A percentile compares a stretch with the other conserved stretches of the same genome.
Conservation (phyloP, 2,888 invertebrate species). For the Andrena hattorfiana region DNA sequence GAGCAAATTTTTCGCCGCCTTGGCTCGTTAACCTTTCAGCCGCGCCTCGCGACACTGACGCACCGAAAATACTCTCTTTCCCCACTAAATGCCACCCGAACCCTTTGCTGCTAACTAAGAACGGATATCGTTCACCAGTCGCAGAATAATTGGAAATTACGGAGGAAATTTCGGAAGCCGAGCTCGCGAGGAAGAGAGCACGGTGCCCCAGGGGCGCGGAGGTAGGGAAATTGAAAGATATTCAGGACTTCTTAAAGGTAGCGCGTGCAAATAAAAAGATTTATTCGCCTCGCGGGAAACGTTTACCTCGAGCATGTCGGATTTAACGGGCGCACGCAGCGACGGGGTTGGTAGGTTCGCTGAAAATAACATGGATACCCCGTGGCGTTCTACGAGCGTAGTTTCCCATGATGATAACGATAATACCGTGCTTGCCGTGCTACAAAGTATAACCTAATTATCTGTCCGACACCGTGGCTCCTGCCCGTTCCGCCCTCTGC, state of each 20-base stretch:
- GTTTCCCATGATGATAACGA: slow-evolving; percentile 71
- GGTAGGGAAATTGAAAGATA: slow-evolving; percentile 23
- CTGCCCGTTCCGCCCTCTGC: slow-evolving; percentile 50
- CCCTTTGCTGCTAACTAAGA: background rate
- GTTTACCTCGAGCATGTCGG: slow-evolving; percentile 7
- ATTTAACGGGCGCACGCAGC: slow-evolving; percentile 17
- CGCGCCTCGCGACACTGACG: background rate
- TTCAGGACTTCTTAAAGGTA: slow-evolving; percentile 28
- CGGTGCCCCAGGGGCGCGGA: background rate
- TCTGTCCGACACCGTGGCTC: slow-evolving; percentile 67
- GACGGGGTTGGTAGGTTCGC: slow-evolving; percentile 18
- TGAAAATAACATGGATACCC: slow-evolving; percentile 68
- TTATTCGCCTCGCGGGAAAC: slow-evolving; percentile 30
- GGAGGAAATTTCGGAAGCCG: background rate
- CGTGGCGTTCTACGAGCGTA: slow-evolving; percentile 55
- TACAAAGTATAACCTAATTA: slow-evolving; percentile 78
- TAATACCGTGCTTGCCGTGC: slow-evolving; percentile 62
- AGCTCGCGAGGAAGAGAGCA: background rate
- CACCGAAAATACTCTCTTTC: background rate
- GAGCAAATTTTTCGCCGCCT: slow-evolving; percentile 14
- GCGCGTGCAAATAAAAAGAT: slow-evolving; percentile 31
- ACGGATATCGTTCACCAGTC: background rate
- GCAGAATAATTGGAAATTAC: background rate
- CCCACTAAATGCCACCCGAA: background rate
- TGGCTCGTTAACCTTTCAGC: background rate